Conservation (phyloP, 92 coral and sea anemone species). For the Epizoanthus scotinus region DNA sequence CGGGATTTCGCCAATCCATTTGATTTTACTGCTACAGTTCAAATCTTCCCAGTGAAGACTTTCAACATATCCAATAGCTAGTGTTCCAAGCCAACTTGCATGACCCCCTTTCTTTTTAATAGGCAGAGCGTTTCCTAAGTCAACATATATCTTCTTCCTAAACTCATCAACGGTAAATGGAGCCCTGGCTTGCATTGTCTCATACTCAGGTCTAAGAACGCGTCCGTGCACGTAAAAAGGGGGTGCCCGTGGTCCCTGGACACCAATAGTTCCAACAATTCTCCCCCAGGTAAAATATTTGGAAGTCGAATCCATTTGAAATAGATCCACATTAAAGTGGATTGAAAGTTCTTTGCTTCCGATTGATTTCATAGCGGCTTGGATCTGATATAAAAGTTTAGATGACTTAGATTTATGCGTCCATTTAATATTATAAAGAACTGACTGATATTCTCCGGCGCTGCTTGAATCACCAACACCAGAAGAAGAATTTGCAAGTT, state of each 20-base stretch:
- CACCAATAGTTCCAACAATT: slow-evolving; percentile 68
- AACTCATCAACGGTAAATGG: slow-evolving; percentile 60
- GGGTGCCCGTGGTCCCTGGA: slow-evolving; percentile 58
- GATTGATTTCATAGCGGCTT: slow-evolving; percentile 39
- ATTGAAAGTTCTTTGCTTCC: slow-evolving; percentile 59
- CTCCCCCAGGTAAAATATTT: slow-evolving; percentile 60
- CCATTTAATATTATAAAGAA: slow-evolving; percentile 63
- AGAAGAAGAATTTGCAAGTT: background rate
- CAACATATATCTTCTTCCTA: slow-evolving; percentile 40
- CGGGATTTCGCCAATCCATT: slow-evolving; percentile 59
- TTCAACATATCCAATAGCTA: slow-evolving; percentile 43
- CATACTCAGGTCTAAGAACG: slow-evolving; percentile 32
- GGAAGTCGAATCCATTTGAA: slow-evolving; percentile 7
- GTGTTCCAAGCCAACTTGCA: slow-evolving; percentile 21
- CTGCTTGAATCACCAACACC: background rate
- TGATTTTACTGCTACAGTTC: slow-evolving; percentile 51
- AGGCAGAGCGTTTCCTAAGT: slow-evolving; percentile 72
- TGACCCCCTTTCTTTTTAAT: slow-evolving; percentile 45
- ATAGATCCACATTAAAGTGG: slow-evolving; percentile 68
- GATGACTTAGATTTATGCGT: slow-evolving; percentile 26
- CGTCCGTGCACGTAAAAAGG: slow-evolving; percentile 65
- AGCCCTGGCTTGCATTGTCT: slow-evolving; percentile 28
- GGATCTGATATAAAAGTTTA: slow-evolving; percentile 43
- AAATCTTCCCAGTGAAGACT: background rate
- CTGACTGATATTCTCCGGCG: slow-evolving; percentile 70